Evolutionary conservation across 2,797 vertebrate genomes (phyloP).

Genomic region (Rhincodon typus): DNA sequence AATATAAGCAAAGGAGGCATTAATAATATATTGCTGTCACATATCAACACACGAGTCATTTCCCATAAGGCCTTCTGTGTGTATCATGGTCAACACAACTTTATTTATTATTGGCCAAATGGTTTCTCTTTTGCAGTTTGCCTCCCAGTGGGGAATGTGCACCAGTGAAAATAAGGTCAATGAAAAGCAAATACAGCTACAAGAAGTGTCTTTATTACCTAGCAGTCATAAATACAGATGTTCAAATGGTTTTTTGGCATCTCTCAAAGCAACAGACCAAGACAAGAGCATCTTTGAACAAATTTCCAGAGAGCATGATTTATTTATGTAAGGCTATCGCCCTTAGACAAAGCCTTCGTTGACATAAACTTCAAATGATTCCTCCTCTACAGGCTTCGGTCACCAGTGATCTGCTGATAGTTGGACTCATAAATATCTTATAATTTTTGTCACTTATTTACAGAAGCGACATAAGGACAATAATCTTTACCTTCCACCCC

Average conservation of each 20-base stretch:
- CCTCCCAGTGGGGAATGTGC: not conserved
- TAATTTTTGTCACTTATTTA: not conserved
- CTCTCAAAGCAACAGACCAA: not conserved
- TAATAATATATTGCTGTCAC: not conserved
- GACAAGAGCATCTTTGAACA: not conserved
- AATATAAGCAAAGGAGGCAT: not conserved
- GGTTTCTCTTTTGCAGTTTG: not conserved
- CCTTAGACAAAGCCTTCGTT: not conserved
- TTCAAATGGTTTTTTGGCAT: not conserved
- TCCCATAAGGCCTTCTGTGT: not conserved
- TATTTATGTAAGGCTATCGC: not conserved
- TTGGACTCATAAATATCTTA: not conserved
- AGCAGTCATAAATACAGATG: not conserved
- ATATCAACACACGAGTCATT: not conserved
- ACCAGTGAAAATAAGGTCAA: not conserved
- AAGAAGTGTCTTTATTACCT: not conserved
- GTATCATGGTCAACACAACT: not conserved
- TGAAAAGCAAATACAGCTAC: not conserved
- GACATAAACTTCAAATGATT: not conserved
- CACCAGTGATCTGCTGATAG: not conserved
- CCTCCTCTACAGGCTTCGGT: not conserved
- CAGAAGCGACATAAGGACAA: not conserved
- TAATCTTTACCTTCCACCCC: not conserved
- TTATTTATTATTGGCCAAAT: not conserved
- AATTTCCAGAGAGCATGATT: not conserved